Evolutionary conservation across 2,113 vertebrate species (phyloP).

Genomic region (Podiceps cristatus): DNA sequence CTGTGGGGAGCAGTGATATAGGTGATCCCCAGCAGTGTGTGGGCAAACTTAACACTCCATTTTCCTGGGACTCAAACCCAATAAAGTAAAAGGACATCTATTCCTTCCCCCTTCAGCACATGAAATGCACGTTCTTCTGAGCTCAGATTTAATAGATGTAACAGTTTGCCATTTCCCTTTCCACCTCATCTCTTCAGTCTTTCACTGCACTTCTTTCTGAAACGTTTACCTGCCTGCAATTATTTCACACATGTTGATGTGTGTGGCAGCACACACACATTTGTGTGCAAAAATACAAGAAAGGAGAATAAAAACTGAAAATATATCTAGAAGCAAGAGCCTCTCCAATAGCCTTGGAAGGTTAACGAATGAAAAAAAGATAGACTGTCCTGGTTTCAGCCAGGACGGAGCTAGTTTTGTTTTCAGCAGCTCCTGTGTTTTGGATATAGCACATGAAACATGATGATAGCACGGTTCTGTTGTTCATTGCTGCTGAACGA

Average conservation of each 20-base stretch:
- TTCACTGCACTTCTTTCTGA: neutral
- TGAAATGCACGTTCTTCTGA: neutral
- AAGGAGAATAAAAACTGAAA: neutral
- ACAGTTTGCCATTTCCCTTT: neutral
- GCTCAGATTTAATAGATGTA: neutral
- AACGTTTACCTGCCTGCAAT: neutral
- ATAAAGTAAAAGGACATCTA: neutral
- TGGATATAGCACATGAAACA: too few species aligned
- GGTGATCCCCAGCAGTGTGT: neutral
- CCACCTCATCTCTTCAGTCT: neutral
- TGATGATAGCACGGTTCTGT: too few species aligned
- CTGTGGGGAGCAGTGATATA: fast-evolving
- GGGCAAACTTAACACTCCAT: neutral
- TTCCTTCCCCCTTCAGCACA: neutral
- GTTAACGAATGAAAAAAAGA: neutral
- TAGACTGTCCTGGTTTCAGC: too few species aligned
- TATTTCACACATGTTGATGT: fast-evolving
- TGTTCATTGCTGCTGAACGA: too few species aligned
- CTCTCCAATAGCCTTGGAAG: neutral
- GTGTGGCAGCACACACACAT: neutral
- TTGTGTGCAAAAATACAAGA: neutral
- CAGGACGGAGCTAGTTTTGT: too few species aligned
- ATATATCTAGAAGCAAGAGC: neutral
- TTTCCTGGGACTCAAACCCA: neutral
- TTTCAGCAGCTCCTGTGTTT: too few species aligned